Conservation (phyloP, 2,113 vertebrate genomes). For the Hystrix brachyura region DNA sequence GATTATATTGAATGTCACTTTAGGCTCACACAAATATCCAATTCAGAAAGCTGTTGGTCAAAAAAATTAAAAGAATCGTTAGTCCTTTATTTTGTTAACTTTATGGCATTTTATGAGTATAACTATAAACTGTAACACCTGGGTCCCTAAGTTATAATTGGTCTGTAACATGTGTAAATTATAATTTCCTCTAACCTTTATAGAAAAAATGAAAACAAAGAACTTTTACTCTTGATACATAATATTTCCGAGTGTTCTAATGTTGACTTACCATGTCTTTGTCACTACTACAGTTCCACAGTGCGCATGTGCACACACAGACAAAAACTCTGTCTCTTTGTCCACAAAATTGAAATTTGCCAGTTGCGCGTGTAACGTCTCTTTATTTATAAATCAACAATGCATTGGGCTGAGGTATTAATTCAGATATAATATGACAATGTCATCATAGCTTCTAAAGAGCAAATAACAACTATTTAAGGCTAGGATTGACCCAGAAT, state of each 20-base stretch:
- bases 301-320: neutral
- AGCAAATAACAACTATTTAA: neutral
- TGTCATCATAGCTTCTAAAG: neutral
- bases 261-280: neutral
- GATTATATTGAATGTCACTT: slow-evolving; percentile 59
- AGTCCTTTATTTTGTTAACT: slow-evolving; percentile 25
- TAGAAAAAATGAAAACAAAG: slow-evolving; percentile 28
- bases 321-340: neutral
- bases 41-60: slow-evolving; percentile 31
- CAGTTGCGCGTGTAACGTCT: neutral
- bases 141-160: neutral
- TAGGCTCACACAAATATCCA: neutral
- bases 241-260: neutral
- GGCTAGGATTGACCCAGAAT: neutral
- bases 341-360: slow-evolving; percentile 18
- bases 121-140: slow-evolving; percentile 6
- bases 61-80: slow-evolving; percentile 1
- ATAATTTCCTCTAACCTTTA: neutral
- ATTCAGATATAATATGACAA: neutral
- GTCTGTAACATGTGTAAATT: neutral
- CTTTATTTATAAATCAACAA: neutral
- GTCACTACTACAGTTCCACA: neutral
- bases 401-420: neutral
- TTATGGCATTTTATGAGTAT: neutral
- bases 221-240: neutral